phyloP scores from a whole-genome alignment of 2,888 invertebrate species.

The Rotaria magnacalcarata region DNA sequence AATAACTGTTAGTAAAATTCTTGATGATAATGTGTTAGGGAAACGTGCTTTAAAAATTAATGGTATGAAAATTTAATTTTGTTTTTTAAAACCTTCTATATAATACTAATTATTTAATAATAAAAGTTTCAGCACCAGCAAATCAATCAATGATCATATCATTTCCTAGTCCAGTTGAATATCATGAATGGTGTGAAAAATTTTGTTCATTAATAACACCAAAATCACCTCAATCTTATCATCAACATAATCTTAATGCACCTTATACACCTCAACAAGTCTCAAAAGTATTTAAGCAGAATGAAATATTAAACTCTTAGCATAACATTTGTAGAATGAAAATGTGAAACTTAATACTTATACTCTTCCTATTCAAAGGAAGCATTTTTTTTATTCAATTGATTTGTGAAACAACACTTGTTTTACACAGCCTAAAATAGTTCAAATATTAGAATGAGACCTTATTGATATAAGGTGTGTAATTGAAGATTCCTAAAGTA shows the following conservation, averaged over 20 bases:
- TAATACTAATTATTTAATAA: too few relatives aligned
- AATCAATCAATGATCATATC: conserved; percentile 17
- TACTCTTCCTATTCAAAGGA: too few relatives aligned
- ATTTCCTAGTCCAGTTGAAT: conserved; percentile 24
- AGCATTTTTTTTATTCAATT: too few relatives aligned
- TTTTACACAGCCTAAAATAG: too few relatives aligned
- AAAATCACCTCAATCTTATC: background rate
- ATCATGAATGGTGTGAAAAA: conserved; percentile 30
- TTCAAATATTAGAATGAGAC: too few relatives aligned
- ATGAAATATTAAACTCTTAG: too few relatives aligned
- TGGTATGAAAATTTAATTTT: background rate
- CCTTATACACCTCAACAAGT: conserved; percentile 1
- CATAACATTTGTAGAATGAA: too few relatives aligned
- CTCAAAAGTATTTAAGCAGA: background rate
- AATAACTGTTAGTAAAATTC: conserved; percentile 22
- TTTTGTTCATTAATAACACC: background rate
- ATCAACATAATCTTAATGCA: background rate
- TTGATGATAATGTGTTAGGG: conserved; percentile 13
- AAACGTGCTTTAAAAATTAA: conserved; percentile 13
- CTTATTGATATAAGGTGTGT: too few relatives aligned
- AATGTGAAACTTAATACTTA: too few relatives aligned
- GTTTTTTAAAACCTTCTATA: too few relatives aligned
- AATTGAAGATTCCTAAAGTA: too few relatives aligned
- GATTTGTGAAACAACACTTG: too few relatives aligned
- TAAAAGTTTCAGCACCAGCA: background rate